Base-by-base conservation (phyloP, 2,797 vertebrate species). In the Phalloptychus januarius region DNA sequence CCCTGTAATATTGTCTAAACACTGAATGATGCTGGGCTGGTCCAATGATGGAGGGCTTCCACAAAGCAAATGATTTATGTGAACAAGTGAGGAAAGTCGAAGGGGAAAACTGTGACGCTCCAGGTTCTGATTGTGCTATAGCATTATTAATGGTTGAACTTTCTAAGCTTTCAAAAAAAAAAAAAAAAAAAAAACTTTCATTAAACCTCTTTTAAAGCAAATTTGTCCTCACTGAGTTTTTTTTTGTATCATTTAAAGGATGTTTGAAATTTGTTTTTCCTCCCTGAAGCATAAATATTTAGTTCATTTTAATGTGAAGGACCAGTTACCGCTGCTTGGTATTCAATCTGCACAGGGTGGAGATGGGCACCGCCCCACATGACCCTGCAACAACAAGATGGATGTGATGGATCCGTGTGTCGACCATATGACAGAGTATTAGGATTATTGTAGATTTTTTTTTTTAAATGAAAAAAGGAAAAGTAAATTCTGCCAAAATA, bases 201-300 rank as follows among this genome's bases (percentile, higher is more conserved):
- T 96, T 96, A 96, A 96, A 96, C 78, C 83, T 93, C 89, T 94
- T 94, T 94, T 86, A 95, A 96, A 95, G 91, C 88, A 90, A 86
- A 13, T 13, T 11, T 28, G 7, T 5, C 15, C 31, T 71, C 72
- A 40, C 58, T 12, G 42, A 42, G 38, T 91, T 28, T 61, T 91
- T 90, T 40, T 61, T 91, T 1, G 71, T 87, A 13, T 70, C 8
- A 50, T 33, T 54, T 2, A 28, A 6, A 31, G 28, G 0, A 28
- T 18, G n/a, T 54, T 33, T 46, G 44, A 18, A 46, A 48, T 0
- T 5, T 23, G 25, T 18, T 23, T 72, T 56, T 28, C n/a, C 13
- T 73, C 2, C 1, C 18, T 56, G 3, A 42, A 31, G 13, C 72
- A 50, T 7, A 36, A 36, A 20, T 31, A 18, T 63, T 63, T 20